A percentile compares a stretch with the other conserved stretches of the same genome.
phyloP scores from a whole-genome alignment of 2,113 vertebrate species.

The Piprites chloris region DNA sequence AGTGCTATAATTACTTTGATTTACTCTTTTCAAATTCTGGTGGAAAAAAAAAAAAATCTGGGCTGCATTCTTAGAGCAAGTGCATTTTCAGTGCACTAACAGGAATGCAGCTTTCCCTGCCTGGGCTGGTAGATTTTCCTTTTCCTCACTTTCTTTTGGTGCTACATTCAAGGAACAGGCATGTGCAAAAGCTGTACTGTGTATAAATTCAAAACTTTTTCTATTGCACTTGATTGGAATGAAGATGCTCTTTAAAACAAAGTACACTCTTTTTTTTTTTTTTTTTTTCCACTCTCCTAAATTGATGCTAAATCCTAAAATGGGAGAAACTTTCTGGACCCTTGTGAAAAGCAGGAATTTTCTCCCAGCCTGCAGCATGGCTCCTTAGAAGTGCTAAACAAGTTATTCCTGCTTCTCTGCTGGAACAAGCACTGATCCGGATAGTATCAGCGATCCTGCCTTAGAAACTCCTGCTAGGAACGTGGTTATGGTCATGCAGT shows the following conservation, averaged over 20 bases:
- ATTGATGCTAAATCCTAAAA: not conserved
- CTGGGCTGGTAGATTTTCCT: not conserved
- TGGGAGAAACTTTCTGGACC: conserved; percentile 41
- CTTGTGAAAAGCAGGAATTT: conserved; percentile 22
- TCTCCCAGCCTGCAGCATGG: conserved; percentile 41
- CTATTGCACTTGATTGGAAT: not conserved
- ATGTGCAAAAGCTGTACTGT: not conserved
- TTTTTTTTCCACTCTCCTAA: conserved; percentile 11
- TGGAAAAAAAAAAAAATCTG: conserved; percentile 38
- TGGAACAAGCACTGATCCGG: not conserved
- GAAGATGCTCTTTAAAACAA: not conserved
- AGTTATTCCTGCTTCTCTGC: conserved; percentile 52
- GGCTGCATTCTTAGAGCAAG: not conserved
- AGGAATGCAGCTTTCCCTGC: conserved; percentile 15
- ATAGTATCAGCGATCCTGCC: not conserved
- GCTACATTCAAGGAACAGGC: not conserved
- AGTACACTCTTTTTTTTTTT: not conserved
- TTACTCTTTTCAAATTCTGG: conserved; percentile 51
- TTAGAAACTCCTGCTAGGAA: not conserved
- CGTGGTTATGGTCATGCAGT: accelerated
- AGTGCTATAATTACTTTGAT: conserved; percentile 58
- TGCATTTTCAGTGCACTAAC: not conserved
- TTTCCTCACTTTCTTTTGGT: not conserved
- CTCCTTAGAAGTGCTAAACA: conserved; percentile 11
- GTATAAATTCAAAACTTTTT: not conserved